These are phyloP conservation scores for Luidia sarsii DNA, from an alignment of 53 echinoderm and acorn worm genomes.

Conservation along the genomic window DNA sequence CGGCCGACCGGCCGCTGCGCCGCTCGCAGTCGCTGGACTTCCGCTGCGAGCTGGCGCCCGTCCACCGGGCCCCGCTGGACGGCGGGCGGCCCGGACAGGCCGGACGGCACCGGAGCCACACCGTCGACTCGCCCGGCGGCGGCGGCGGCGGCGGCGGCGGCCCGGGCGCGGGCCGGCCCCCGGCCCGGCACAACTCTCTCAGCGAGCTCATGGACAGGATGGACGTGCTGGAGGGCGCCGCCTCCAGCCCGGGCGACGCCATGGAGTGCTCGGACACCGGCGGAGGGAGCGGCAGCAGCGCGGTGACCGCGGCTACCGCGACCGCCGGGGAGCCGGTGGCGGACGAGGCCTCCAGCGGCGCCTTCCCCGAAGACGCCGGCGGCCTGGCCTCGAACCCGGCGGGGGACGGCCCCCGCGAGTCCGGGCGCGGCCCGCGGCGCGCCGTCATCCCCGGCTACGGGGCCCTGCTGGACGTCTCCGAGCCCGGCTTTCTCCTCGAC, in stretches of 20 bases:
- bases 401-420: background rate
- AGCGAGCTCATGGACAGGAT: conserved; percentile 46
- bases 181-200: conserved; percentile 4
- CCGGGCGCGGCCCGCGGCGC: background rate
- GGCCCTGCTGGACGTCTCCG: conserved; percentile 18
- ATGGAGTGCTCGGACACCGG: conserved; percentile 32
- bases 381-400: background rate
- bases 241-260: conserved; percentile 14
- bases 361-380: background rate
- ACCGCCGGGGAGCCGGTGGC: conserved; percentile 28
- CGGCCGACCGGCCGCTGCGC: conserved; percentile 24
- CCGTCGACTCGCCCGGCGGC: background rate
- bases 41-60: conserved; percentile 38
- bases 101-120: conserved; percentile 5
- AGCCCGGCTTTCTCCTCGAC: background rate
- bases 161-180: background rate
- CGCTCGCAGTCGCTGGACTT: conserved; percentile 40
- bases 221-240: conserved; percentile 42
- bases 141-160: background rate
- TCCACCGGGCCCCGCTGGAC: conserved; percentile 16
- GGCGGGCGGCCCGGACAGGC: background rate
- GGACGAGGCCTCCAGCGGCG: conserved; percentile 1
- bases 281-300: too few species aligned
- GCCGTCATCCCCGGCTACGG: too few species aligned
- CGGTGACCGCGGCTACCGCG: background rate